Percentiles rank a stretch among this genome's conserved stretches.
These are phyloP conservation scores for Arenaria interpres DNA, from an alignment of 2,113 vertebrate genomes.

Conservation along the genomic window DNA sequence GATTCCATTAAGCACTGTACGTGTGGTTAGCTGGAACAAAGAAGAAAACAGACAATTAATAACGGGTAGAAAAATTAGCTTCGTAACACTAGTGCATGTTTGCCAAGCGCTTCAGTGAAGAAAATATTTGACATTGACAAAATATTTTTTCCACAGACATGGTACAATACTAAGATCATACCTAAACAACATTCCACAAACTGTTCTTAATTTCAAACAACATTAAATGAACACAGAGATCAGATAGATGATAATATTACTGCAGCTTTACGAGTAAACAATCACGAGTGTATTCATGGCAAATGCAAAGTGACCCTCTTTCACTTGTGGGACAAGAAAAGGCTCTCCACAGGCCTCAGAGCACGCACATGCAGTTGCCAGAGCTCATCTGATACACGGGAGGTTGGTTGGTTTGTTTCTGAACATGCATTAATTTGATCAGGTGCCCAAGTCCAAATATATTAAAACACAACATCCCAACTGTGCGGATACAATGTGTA, in stretches of 20 bases:
- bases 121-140: background rate
- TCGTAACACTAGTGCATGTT: rapidly evolving
- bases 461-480: background rate
- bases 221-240: background rate
- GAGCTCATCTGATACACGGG: background rate
- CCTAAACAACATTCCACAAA: background rate
- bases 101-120: background rate
- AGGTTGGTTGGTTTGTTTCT: background rate
- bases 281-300: background rate
- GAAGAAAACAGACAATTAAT: constrained; percentile 61
- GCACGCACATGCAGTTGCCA: background rate
- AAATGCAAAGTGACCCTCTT: background rate
- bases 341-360: background rate
- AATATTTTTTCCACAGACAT: background rate
- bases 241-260: background rate
- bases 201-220: background rate
- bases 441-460: background rate
- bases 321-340: background rate
- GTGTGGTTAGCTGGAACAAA: constrained; percentile 91
- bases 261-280: background rate
- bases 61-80: constrained; percentile 24
- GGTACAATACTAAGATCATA: background rate
- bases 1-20: constrained; percentile 76
- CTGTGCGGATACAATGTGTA: background rate
- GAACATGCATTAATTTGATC: background rate